Evolutionary conservation across 2,113 vertebrate genomes (phyloP), one percentile per base, ranked within the genome.

Genomic region (Marmota flaviventris): DNA sequence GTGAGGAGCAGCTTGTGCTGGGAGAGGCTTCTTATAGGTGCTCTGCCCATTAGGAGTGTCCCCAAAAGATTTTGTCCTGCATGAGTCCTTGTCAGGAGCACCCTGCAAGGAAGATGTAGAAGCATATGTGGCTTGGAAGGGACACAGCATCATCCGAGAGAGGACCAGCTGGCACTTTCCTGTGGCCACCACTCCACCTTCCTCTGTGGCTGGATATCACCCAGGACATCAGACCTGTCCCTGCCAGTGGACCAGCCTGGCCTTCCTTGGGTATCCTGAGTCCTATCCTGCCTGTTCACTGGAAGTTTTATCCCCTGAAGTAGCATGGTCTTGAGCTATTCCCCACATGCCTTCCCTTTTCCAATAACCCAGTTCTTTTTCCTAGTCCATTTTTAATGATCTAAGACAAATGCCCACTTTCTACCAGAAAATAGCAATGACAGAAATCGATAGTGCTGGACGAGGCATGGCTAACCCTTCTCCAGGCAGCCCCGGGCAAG

Each of bases 341-440:
- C 82, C 94, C 65, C 1, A 4, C 11, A 14, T 69, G n/a, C 58
- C 45, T 94, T 95, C 65, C 67, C 70, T 87, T 93, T 91, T 61
- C 34, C 42, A 88, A 83, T 5, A 93, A 27, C 39, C 63, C n/a
- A 69, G 16, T 83, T 89, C 51, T 91, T 94, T 89, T 65, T 78
- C 67, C 51, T 84, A 42, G 27, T 77, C 39, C 77, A 83, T 69
- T 96, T 92, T 67, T 91, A 96, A 96, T 94, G 89, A 85, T 65
- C 77, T 85, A 84, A 83, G 69, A 93, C 16, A 85, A 95, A 79
- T 70, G 34, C 39, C 73, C 10, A 53, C 45, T 90, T 88, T 82
- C 72, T 90, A 42, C 45, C 37, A 85, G 88, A 78, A 93, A 85
- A 89, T 42, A 86, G 22, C 85, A 51, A 53, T 45, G 56, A 32